These are phyloP conservation scores for Ascaphus truei DNA, from an alignment of 2,113 vertebrate species.

Conservation along the genomic window DNA sequence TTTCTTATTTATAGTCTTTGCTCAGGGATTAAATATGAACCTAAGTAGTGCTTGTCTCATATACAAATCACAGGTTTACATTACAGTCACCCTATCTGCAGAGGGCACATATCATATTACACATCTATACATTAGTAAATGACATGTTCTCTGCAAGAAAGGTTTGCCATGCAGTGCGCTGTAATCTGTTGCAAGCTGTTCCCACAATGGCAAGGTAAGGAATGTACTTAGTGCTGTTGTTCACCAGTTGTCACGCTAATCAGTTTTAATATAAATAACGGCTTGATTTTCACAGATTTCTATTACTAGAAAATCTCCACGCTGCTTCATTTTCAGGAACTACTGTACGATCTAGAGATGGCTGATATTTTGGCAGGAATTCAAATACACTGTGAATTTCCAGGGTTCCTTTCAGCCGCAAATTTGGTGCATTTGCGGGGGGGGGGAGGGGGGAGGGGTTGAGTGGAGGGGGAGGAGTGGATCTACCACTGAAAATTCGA, in stretches of 20 bases:
- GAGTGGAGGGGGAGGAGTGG: no score
- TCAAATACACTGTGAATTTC: no score
- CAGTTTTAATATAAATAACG: not conserved
- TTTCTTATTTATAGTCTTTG: not conserved
- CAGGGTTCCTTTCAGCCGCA: no score
- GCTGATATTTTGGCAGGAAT: no score
- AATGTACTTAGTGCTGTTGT: not conserved
- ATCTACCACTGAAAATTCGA: no score
- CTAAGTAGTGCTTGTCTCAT: not conserved
- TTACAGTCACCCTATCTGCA: not conserved
- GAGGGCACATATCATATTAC: slow-evolving; percentile 5
- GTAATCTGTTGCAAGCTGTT: slow-evolving; percentile 5
- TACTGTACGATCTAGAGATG: no score
- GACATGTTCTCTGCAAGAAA: not conserved
- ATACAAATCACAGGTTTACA: not conserved
- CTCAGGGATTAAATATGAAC: not conserved
- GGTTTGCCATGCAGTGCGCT: not conserved
- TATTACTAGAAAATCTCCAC: not conserved
- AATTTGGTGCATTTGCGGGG: no score
- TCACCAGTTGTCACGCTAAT: not conserved
- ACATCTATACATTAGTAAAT: not conserved
- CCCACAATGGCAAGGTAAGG: not conserved
- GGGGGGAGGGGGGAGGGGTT: no score
- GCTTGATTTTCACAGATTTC: not conserved
- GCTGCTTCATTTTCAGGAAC: no score